These are phyloP conservation scores for Ciconia stormi DNA, from an alignment of 2,113 vertebrate genomes.

Conservation along the genomic window DNA sequence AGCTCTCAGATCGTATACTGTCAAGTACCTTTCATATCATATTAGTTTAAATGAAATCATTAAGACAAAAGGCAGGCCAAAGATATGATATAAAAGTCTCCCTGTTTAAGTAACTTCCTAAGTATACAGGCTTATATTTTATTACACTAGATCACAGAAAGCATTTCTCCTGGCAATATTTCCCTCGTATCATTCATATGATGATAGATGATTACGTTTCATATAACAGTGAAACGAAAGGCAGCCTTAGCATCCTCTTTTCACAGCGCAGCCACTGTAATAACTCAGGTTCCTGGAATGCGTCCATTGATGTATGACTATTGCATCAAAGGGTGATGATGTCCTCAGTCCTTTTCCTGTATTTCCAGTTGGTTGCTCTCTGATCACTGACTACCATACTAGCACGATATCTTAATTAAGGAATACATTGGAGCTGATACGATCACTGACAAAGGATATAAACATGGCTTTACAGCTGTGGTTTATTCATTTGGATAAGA, in stretches of 20 bases:
- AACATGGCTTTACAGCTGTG: neutral
- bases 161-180: neutral
- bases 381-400: neutral
- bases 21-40: slow-evolving; percentile 28
- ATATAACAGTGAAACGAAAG: neutral
- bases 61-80: slow-evolving; percentile 15
- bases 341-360: neutral
- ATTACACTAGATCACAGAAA: neutral
- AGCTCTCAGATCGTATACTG: neutral
- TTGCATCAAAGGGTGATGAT: neutral
- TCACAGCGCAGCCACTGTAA: neutral
- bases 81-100: neutral
- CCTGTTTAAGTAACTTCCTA: neutral
- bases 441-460: neutral
- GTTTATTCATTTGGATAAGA: neutral
- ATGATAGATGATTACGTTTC: neutral
- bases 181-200: neutral
- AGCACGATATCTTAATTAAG: neutral
- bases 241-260: neutral
- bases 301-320: neutral
- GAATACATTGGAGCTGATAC: neutral
- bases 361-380: neutral
- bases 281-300: neutral
- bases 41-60: slow-evolving; percentile 57
- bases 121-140: neutral